phyloP scores from a whole-genome alignment of 2,113 vertebrate genomes.

The Chionis minor region DNA sequence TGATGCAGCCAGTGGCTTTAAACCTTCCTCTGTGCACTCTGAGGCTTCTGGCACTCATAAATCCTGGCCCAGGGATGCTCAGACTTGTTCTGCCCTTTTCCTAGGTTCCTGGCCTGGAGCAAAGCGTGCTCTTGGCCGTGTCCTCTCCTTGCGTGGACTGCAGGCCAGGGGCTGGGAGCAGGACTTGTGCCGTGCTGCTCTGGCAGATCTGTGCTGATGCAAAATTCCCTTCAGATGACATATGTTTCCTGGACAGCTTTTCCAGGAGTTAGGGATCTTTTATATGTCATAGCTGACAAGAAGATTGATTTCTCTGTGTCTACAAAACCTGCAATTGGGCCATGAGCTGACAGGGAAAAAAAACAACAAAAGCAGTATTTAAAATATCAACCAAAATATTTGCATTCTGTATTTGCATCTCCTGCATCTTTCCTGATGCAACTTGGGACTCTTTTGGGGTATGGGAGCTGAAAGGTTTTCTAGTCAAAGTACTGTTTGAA shows the following conservation, averaged over 20 bases:
- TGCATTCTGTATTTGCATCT: conserved; percentile 3
- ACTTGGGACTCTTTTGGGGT: background rate
- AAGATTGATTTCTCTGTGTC: conserved; percentile 8
- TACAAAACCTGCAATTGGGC: background rate
- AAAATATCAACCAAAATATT: background rate
- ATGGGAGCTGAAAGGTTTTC: background rate
- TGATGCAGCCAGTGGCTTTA: background rate
- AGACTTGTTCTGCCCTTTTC: background rate
- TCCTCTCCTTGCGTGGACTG: background rate
- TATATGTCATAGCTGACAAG: background rate
- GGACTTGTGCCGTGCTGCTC: background rate
- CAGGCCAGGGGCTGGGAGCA: background rate
- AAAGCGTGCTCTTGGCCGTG: background rate
- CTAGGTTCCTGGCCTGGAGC: background rate
- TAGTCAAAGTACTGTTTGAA: background rate
- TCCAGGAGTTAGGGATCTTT: background rate
- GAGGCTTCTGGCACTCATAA: background rate
- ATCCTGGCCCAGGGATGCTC: background rate
- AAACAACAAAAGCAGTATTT: background rate
- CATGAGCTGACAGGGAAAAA: background rate
- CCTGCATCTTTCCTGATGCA: background rate
- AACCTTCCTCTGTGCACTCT: background rate
- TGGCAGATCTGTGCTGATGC: background rate
- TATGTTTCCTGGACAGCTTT: background rate
- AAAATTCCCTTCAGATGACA: background rate